Percentiles rank a stretch among this genome's conserved stretches.
These are phyloP conservation scores for Butorides virescens DNA, from an alignment of 2,113 vertebrate species.

Conservation along the genomic window DNA sequence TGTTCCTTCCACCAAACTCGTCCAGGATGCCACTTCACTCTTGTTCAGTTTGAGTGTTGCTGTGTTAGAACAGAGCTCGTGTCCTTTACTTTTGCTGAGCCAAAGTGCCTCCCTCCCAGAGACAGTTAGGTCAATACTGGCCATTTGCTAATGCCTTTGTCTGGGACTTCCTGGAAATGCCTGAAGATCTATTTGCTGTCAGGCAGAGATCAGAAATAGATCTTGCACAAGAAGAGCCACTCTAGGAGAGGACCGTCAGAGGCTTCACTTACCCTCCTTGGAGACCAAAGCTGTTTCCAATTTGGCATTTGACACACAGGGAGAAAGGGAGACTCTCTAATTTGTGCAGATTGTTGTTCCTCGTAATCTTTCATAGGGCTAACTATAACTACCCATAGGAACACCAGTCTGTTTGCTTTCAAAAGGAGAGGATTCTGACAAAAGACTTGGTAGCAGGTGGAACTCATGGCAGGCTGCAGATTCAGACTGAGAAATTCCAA, in stretches of 20 bases:
- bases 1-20: not conserved
- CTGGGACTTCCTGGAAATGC: slow-evolving; percentile 8
- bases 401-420: not conserved
- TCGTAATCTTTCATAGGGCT: not conserved
- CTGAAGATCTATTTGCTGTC: slow-evolving; percentile 27
- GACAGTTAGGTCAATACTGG: not conserved
- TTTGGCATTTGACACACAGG: not conserved
- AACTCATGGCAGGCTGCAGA: not conserved
- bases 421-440: not conserved
- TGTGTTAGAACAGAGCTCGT: not conserved
- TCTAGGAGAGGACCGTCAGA: not conserved
- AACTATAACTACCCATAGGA: not conserved
- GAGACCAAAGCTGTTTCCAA: not conserved
- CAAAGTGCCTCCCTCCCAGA: not conserved
- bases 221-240: not conserved
- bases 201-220: slow-evolving; percentile 35
- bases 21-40: not conserved
- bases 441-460: not conserved
- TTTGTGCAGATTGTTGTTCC: not conserved
- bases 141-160: not conserved
- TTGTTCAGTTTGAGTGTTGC: not conserved
- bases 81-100: not conserved
- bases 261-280: not conserved
- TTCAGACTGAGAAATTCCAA: slow-evolving; percentile 14
- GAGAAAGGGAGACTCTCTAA: not conserved